phyloP scores from a whole-genome alignment of 2,797 vertebrate genomes.

The Apogon talboti region DNA sequence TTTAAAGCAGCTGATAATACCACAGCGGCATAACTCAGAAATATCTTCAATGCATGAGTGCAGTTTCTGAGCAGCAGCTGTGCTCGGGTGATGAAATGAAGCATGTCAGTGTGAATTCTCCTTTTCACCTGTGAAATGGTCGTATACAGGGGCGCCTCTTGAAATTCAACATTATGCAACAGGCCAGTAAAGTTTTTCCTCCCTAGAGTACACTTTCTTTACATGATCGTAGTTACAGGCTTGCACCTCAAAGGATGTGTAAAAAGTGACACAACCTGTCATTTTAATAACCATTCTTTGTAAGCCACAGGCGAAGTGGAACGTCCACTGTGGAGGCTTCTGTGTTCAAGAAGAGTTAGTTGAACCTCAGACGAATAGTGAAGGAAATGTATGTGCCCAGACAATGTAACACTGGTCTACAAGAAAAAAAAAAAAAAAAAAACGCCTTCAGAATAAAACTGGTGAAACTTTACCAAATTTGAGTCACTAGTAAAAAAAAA shows the following conservation, averaged over 20 bases:
- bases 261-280: constrained; percentile 70
- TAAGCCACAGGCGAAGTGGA: constrained; percentile 41
- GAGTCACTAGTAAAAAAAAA: too few relatives aligned
- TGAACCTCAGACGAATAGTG: background rate
- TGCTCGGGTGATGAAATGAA: constrained; percentile 35
- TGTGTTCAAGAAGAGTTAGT: constrained; percentile 38
- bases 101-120: constrained; percentile 41
- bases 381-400: background rate
- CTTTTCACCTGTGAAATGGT: constrained; percentile 45
- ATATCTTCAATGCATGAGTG: constrained; percentile 33
- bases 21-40: constrained; percentile 14
- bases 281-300: constrained; percentile 68
- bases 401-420: too few relatives aligned
- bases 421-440: too few relatives aligned
- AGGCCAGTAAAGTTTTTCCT: constrained; percentile 52
- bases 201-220: constrained; percentile 42
- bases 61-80: constrained; percentile 28
- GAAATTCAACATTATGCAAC: constrained; percentile 59
- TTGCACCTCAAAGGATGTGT: constrained; percentile 67
- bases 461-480: too few relatives aligned
- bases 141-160: constrained; percentile 23
- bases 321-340: background rate
- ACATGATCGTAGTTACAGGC: constrained; percentile 58
- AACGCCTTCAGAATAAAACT: too few relatives aligned
- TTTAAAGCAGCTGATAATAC: constrained; percentile 17